Base-by-base conservation (phyloP, 1,140 invertebrate species). In the Pogonus chalceus region DNA sequence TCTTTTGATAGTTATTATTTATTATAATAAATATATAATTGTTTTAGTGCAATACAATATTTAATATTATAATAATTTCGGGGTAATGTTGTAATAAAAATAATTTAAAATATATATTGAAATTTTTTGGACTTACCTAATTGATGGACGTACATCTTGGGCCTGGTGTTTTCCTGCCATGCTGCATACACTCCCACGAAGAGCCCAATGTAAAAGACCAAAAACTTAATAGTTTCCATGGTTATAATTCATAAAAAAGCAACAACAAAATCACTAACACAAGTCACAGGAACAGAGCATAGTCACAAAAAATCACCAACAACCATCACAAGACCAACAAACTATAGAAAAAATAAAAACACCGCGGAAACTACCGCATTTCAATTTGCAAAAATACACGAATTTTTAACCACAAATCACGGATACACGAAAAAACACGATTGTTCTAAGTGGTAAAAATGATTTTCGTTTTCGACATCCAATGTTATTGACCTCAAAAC, bases 131-230 rank as follows among this genome's bases (percentile, higher is more conserved):
- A 83, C 85, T 84, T 69, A 90, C 87, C 87, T 80, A 88, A 78
- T 79, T 43, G 37, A 43, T 88, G 83, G 69, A 88, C 85, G 78
- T 84, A 87, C 79, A 88, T 85, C 80, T 88, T 89, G 62, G 87
- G 86, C 74, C 85, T 79, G 71, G 87, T 81, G 73, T 89, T 89
- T 72, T 88, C 86, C 80, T 90, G 87, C 87, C 86, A 88, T 61
- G 83, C 82, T 21, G 60, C 64, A 52, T 60, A 63, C 60, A 47
- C 56, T 46, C 58, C 49, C 10, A 63, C 37, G 18, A 23, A 26
- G 52, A 57, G 46, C 65, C 61, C 50, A 57, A 62, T 39, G 54
- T 57, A 61, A 62, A 57, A 50, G 49, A 55, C 54, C 56, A 43
- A 43, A 43, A 43, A 12, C 37, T 12, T 43, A 10, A 16, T 18